These are phyloP conservation scores for Lasioglossum calceatum DNA, from an alignment of 2,888 invertebrate species.

Conservation along the genomic window DNA sequence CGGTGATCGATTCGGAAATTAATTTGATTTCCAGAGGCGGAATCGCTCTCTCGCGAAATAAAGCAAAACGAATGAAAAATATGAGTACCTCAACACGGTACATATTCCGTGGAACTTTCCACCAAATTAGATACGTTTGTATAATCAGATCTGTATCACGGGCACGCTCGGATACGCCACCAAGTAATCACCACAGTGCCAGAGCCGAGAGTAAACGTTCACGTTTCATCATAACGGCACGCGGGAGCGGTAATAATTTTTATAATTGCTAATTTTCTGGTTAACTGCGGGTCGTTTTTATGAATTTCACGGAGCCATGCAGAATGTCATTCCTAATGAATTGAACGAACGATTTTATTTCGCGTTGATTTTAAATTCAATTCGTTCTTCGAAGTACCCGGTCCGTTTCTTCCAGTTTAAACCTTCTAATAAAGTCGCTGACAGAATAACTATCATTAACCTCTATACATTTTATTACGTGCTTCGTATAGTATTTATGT, in stretches of 20 bases:
- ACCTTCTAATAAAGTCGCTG: neutral
- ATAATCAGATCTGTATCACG: conserved; percentile 38
- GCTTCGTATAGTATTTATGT: neutral
- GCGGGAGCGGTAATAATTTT: conserved; percentile 31
- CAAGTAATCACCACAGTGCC: conserved; percentile 23
- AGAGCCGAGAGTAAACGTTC: conserved; percentile 12
- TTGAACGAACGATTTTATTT: neutral
- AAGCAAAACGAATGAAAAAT: conserved; percentile 21
- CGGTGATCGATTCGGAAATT: conserved; percentile 30
- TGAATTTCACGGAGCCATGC: neutral
- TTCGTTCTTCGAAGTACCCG: neutral
- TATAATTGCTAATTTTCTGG: conserved; percentile 24
- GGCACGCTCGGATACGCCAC: conserved; percentile 10
- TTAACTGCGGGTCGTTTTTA: conserved; percentile 7
- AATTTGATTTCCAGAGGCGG: conserved; percentile 31
- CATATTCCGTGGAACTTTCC: conserved; percentile 11
- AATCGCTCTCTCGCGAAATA: neutral
- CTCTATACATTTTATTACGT: neutral
- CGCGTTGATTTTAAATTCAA: neutral
- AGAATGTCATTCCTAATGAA: neutral
- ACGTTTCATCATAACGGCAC: conserved; percentile 23
- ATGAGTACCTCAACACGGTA: neutral
- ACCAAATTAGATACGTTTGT: conserved; percentile 24
- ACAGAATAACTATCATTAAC: neutral
- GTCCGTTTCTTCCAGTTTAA: neutral